Base-by-base conservation (phyloP, 1,140 invertebrate genomes). In the Sipha flava region DNA sequence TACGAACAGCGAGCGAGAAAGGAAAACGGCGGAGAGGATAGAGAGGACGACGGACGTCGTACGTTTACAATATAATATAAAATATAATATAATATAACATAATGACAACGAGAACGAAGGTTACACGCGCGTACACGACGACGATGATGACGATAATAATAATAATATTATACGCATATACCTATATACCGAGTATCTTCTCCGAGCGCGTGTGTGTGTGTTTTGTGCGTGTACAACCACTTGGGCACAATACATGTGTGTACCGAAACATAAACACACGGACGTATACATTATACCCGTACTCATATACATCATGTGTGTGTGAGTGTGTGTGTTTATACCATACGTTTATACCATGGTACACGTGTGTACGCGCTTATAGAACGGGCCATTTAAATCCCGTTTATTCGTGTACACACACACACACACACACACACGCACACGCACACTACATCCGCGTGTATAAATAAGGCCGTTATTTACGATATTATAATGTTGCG, bases 41-140 rank as follows among this genome's bases (percentile, higher is more conserved):
- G n/a, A n/a, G n/a, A n/a, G n/a, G n/a, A n/a, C n/a, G n/a, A n/a
- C n/a, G n/a, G n/a, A n/a, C n/a, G n/a, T n/a, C n/a, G n/a, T n/a
- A n/a, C n/a, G n/a, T n/a, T n/a, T n/a, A n/a, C 10, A 40, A 4
- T 40, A 40, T 40, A 40, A 40, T 40, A 40, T n/a, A 40, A 40
- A 40, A 40, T 6, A 40, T 6, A 40, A 40, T 54, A 66, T 16
- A 66, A 21, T 23, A 29, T 26, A 29, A 45, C 47, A 73, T 31
- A 73, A 73, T 37, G 47, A 75, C 72, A 75, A 75, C 72, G 57
- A 54, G 72, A 34, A 75, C 45, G 49, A 43, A 68, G 64, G 37
- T 68, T 68, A 68, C 37, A 37, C 43, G 23, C 18, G 43, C 37
- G 31, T 12, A 3, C 31, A 40, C 37, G 62, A 40, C n/a, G 59